Conservation (phyloP, 1,140 invertebrate species). For the Lerema accius region DNA sequence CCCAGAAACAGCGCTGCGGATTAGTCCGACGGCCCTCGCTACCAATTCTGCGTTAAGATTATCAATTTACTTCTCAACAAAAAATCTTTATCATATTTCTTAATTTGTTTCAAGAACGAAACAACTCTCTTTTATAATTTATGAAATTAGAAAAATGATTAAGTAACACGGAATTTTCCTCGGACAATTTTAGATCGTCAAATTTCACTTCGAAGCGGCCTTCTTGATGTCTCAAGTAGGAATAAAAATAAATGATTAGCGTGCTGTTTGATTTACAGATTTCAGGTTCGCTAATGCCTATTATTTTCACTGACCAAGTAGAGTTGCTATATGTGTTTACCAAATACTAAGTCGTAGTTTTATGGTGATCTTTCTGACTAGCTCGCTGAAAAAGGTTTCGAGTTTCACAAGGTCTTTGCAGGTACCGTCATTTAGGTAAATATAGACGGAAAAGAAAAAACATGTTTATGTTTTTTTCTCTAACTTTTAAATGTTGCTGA, state of each 20-base stretch:
- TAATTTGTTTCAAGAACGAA: conserved; percentile 8
- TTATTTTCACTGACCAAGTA: no score
- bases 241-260: conserved; percentile 9
- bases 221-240: not conserved
- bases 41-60: conserved; percentile 32
- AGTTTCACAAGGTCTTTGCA: no score
- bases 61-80: conserved; percentile 31
- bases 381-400: no score
- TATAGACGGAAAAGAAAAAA: no score
- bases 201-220: not conserved
- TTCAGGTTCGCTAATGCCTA: no score
- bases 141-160: conserved; percentile 1
- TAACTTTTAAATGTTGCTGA: no score
- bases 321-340: no score
- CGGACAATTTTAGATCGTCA: not conserved
- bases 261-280: no score
- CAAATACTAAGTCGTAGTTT: no score
- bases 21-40: conserved; percentile 64
- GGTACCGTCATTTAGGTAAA: no score
- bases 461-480: no score
- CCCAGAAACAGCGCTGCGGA: conserved; percentile 68
- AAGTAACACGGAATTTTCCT: conserved; percentile 9
- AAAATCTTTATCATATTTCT: conserved; percentile 26
- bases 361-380: no score
- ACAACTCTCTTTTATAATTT: conserved; percentile 7